A percentile compares a stretch with the other conserved stretches of the same genome.
Conservation (phyloP, 2,113 vertebrate genomes). For the Capreolus pygargus region DNA sequence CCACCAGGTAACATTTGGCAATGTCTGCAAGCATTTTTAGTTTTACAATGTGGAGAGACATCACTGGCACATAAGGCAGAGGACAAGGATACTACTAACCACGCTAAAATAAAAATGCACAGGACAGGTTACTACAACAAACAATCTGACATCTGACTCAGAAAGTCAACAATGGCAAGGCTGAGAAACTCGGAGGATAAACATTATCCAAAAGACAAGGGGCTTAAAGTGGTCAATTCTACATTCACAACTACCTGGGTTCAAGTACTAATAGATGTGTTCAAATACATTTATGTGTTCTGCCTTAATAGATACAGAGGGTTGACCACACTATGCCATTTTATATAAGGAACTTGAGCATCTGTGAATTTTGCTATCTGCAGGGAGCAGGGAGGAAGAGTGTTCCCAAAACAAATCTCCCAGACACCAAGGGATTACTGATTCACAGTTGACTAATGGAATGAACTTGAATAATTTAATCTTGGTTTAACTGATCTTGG, state of each 20-base stretch:
- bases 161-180: not conserved
- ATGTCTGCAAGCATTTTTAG: not conserved
- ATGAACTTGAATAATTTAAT: not conserved
- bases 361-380: not conserved
- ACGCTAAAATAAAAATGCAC: not conserved
- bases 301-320: not conserved
- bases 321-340: not conserved
- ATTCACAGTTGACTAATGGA: not conserved
- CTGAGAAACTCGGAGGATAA: not conserved
- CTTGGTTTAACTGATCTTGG: not conserved
- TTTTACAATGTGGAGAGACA: not conserved
- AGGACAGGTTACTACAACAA: not conserved
- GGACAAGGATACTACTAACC: not conserved
- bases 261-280: not conserved
- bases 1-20: not conserved
- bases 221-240: not conserved
- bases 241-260: not conserved
- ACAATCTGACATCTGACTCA: not conserved
- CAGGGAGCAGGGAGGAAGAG: accelerated
- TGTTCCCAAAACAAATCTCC: not conserved
- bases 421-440: not conserved
- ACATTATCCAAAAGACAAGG: not conserved
- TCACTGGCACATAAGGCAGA: not conserved
- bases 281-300: not conserved
- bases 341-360: not conserved